phyloP scores from a whole-genome alignment of 1,140 invertebrate species.

The Bombus polaris region DNA sequence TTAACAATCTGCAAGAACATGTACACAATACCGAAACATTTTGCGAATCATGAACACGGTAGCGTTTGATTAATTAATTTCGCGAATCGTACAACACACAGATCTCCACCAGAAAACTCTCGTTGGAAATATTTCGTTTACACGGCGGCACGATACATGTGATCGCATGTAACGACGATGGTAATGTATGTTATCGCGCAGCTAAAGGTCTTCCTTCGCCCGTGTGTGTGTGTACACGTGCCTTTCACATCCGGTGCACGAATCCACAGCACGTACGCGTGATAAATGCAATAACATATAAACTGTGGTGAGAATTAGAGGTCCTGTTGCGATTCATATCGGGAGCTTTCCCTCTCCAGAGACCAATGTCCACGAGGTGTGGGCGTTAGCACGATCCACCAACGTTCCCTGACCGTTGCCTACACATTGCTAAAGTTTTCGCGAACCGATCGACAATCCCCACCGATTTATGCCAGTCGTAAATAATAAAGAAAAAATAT shows the following conservation, averaged over 20 bases:
- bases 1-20: not conserved
- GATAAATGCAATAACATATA: conserved; percentile 81
- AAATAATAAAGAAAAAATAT: conserved; percentile 49
- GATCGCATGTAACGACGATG: not conserved
- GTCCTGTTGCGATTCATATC: conserved; percentile 67
- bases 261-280: conserved; percentile 73
- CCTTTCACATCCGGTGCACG: conserved; percentile 32
- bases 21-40: not conserved
- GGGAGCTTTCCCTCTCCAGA: conserved; percentile 44
- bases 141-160: conserved; percentile 20
- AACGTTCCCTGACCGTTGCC: not conserved
- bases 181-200: conserved; percentile 64
- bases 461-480: conserved; percentile 63
- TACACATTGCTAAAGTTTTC: conserved; percentile 46
- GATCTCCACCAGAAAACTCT: conserved; percentile 10
- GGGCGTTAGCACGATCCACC: conserved; percentile 26
- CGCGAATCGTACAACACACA: conserved; percentile 35
- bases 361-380: conserved; percentile 3
- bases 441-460: conserved; percentile 51
- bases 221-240: not conserved
- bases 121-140: conserved; percentile 56
- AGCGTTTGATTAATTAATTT: not conserved
- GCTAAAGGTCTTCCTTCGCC: conserved; percentile 27
- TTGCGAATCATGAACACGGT: not conserved
- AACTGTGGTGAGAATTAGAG: conserved; percentile 79